Base-by-base conservation (phyloP, 1,140 invertebrate species). In the Sminthurides bifidus region DNA sequence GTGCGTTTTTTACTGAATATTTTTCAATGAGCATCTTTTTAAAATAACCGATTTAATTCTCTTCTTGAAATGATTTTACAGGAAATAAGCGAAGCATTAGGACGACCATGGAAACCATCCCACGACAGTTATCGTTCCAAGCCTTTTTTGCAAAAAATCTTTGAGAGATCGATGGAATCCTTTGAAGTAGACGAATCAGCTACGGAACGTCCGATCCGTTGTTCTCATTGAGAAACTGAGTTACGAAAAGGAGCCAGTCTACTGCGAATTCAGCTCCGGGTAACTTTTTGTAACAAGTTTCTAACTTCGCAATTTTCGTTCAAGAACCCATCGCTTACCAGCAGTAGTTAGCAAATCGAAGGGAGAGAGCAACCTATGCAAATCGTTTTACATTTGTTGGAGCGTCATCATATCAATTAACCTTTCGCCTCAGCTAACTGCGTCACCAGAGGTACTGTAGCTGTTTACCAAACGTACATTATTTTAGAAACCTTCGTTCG, bases 11-110 rank as follows among this genome's bases (percentile, higher is more conserved):
- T 24, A 23, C 24, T 49, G 8, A 8, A 49, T 24, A 10, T 26
- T 8, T 19, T 17, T 5, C 46, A 21, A 17, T 17, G 12, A n/a
- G 10, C 17, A 23, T 26, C 40, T 14, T 46, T 8, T 37, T 17
- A 8, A 41, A 52, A 48, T 43, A 44, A 35, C n/a, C 15, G 12
- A 41, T 43, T 5, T 12, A 48, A 45, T n/a, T n/a, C 35, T 44
- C 40, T 52, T 52, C n/a, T 31, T 21, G 17, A 27, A 17, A n/a
- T 50, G 21, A 14, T 45, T 40, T 57, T 52, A 35, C 27, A 56
- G 54, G 59, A 60, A 31, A 35, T 60, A 3, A 60, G 59, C 44
- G 53, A 57, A 48, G 59, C 59, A 12, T 37, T 60, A 19, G 54
- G 51, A 14, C 17, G 44, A 17, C 50, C 41, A 29, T 60, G 59